phyloP scores from a whole-genome alignment of 2,113 vertebrate species.

The Oreochromis tanganicae region DNA sequence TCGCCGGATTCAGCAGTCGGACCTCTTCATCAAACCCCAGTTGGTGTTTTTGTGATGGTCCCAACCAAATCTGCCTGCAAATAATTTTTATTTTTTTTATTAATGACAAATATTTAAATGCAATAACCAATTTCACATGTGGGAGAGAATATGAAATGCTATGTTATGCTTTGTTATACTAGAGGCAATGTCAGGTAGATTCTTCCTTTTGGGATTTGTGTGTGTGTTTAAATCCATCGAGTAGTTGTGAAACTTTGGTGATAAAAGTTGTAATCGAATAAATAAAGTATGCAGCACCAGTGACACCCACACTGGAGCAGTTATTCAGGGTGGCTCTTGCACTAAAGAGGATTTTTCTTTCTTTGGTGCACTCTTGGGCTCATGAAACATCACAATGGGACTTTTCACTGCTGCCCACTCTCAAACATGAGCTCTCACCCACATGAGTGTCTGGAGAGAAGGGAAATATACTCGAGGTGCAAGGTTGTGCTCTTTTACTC shows the following conservation, averaged over 20 bases:
- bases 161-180: neutral
- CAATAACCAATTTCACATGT: neutral
- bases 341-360: neutral
- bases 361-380: neutral
- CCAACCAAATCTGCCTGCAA: neutral
- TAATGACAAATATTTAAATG: neutral
- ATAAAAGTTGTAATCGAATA: neutral
- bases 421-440: neutral
- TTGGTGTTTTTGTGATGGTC: neutral
- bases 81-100: accelerated
- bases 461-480: slow-evolving; percentile 4
- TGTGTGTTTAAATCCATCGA: neutral
- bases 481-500: slow-evolving; percentile 15
- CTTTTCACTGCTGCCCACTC: neutral
- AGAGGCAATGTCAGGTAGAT: neutral
- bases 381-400: neutral
- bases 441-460: neutral
- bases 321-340: neutral
- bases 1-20: neutral
- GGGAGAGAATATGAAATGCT: neutral
- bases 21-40: neutral
- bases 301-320: neutral
- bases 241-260: neutral
- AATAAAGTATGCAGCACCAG: neutral
- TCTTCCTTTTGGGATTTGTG: neutral